These are phyloP conservation scores for Lethrus apterus DNA, from an alignment of 1,140 invertebrate genomes.

Conservation along the genomic window DNA sequence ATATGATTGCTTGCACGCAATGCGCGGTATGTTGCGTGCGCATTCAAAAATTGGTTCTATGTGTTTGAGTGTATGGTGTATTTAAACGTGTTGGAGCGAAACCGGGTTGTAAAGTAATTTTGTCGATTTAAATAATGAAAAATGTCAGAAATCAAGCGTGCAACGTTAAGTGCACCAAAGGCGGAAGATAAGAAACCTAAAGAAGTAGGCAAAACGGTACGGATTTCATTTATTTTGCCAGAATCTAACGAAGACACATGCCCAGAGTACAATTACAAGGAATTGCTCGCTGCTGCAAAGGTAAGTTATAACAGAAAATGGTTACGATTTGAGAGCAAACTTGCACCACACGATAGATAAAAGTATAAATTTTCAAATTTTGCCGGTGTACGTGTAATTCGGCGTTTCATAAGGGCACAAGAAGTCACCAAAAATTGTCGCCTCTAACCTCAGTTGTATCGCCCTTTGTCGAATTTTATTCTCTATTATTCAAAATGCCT, in stretches of 20 bases:
- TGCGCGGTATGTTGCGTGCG: slow-evolving; percentile 22
- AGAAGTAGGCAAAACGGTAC: slow-evolving; percentile 40
- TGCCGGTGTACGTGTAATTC: background rate
- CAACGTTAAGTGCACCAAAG: slow-evolving; percentile 31
- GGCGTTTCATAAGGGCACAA: background rate
- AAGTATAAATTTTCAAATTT: slow-evolving; percentile 15
- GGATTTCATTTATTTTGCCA: slow-evolving; percentile 51
- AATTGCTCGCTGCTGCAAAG: slow-evolving; percentile 52
- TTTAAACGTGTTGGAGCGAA: slow-evolving; percentile 41
- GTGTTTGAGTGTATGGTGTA: slow-evolving; percentile 29
- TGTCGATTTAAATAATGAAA: slow-evolving; percentile 33
- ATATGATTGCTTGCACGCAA: slow-evolving; percentile 11
- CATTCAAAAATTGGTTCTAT: slow-evolving; percentile 16
- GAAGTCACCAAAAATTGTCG: slow-evolving; percentile 5
- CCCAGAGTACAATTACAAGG: slow-evolving; percentile 58
- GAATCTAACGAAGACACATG: slow-evolving; percentile 58
- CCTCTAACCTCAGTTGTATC: slow-evolving; percentile 11
- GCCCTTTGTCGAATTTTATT: slow-evolving; percentile 16
- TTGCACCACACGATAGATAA: slow-evolving; percentile 8
- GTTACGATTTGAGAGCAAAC: slow-evolving; percentile 30
- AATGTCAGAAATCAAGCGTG: slow-evolving; percentile 40
- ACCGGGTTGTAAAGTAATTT: slow-evolving; percentile 34
- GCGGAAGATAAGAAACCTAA: slow-evolving; percentile 29
- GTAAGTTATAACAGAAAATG: slow-evolving; percentile 47
- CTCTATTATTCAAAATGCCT: slow-evolving; percentile 22